Conservation (phyloP, 2,888 invertebrate genomes). For the Heliconius aoede region DNA sequence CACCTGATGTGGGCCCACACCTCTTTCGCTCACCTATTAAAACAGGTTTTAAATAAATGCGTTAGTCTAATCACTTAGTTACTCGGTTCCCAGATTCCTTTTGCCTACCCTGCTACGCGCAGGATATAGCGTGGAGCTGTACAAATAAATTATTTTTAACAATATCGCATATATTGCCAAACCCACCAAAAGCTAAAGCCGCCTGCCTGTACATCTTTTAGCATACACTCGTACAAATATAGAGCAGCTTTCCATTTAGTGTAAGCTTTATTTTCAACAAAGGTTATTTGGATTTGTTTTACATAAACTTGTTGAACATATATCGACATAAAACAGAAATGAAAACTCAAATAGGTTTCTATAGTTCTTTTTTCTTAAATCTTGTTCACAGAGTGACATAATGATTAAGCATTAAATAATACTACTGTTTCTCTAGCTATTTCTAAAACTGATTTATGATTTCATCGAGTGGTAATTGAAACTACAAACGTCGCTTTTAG, state of each 20-base stretch:
- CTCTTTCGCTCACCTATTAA: neutral
- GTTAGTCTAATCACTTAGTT: too few relatives aligned
- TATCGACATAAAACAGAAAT: neutral
- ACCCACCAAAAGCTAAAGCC: neutral
- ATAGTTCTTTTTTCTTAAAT: too few relatives aligned
- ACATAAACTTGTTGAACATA: neutral
- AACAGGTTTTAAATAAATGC: too few relatives aligned
- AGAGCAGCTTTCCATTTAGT: neutral
- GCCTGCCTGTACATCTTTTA: neutral
- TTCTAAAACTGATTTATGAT: neutral
- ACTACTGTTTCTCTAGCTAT: neutral
- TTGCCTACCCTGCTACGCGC: too few relatives aligned
- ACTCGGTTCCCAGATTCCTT: too few relatives aligned
- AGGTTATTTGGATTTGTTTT: conserved; percentile 1
- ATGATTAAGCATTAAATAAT: neutral
- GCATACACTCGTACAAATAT: neutral
- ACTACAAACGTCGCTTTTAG: neutral
- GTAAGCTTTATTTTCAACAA: neutral
- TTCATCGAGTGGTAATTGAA: neutral
- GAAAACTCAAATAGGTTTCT: too few relatives aligned
- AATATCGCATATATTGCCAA: neutral
- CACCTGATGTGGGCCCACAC: neutral
- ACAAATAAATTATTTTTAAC: too few relatives aligned
- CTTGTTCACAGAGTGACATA: too few relatives aligned
- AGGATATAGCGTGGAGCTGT: too few relatives aligned